Conservation (phyloP, 2,113 vertebrate genomes). For the Empidonax traillii region DNA sequence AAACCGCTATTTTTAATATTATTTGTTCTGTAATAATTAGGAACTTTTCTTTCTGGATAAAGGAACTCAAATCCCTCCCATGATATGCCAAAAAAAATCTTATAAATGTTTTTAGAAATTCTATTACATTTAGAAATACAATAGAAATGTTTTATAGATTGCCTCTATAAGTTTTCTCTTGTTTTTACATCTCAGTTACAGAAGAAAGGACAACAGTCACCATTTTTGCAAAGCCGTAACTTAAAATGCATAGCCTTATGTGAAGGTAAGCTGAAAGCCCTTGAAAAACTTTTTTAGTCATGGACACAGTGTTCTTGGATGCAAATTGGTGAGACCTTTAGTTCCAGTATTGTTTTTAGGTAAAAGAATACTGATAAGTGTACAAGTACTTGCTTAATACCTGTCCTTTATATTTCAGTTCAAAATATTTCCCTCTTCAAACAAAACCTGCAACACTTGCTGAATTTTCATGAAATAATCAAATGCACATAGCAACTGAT, state of each 20-base stretch:
- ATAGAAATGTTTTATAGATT: background rate
- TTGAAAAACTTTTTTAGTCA: background rate
- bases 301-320: background rate
- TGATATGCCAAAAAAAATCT: background rate
- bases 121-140: background rate
- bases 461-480: background rate
- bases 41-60: background rate
- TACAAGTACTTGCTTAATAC: background rate
- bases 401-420: background rate
- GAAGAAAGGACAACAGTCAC: background rate
- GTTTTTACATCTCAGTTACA: background rate
- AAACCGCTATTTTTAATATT: background rate
- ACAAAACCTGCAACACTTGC: background rate
- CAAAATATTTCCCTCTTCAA: background rate
- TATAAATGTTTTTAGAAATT: background rate
- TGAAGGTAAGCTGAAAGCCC: background rate
- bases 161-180: background rate
- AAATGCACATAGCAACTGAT: background rate
- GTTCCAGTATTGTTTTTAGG: background rate
- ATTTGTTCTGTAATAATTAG: background rate
- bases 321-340: background rate
- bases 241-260: background rate
- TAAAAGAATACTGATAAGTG: background rate
- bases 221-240: background rate
- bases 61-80: background rate